Evolutionary conservation across 2,888 invertebrate species (phyloP), one percentile per base, ranked within the genome.

Genomic region (Caenorhabditis drosophilae): DNA sequence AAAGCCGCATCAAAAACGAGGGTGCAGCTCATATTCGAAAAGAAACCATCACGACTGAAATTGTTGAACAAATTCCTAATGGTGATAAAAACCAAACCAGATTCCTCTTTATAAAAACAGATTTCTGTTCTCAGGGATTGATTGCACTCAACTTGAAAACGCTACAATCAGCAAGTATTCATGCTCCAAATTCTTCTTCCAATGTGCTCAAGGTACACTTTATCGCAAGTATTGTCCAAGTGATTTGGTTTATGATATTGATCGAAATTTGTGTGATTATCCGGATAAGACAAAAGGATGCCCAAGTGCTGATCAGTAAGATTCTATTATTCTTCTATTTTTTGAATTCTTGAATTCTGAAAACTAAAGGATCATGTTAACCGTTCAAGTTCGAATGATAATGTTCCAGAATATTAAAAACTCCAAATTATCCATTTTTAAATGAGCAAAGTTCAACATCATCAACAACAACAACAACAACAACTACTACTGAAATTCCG

Each of bases 151-250:
- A n/a, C 42, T 44, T 1, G 60, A 36, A 45, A 63, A 70, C 34
- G 52, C 58, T 40, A 49, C 53, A 25, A 59, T 48, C 44, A 26
- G 36, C 18, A 46, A 63, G 6, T 15, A 27, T 4, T 7, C 22
- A 4, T 73, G 73, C 38, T 48, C 66, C 0, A 46, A 47, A 25
- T 53, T 35, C 50, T 73, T 71, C 61, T 73, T 40, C 42, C 68
- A 69, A 31, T 73, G 73, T 25, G 31, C 69, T 41, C 51, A 70
- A 35, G 53, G 57, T 42, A 64, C 54, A 22, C 40, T 68, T 18
- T 69, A 60, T 61, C 60, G 59, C 38, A 68, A 73, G 41, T 22
- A 47, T 2, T 73, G 73, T 44, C 73, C 62, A 45, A 9, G 40
- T 44, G 67, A 52, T 16, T 45, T 73, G 20, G 51, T 70, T 48